Evolutionary conservation across 1,140 invertebrate species (phyloP).

Genomic region (Macrostomum lignano): DNA sequence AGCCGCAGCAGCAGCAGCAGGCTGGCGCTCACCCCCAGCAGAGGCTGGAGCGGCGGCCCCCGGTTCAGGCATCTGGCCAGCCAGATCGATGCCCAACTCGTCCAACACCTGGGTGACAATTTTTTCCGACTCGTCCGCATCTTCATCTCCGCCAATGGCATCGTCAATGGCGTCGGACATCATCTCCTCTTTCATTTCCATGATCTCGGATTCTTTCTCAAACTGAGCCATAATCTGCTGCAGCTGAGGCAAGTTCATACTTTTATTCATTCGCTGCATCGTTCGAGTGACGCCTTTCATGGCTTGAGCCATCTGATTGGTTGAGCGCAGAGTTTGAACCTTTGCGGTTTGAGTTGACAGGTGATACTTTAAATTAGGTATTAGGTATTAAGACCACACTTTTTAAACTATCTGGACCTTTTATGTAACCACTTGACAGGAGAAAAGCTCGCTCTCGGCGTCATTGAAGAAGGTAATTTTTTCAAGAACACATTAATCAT

Average conservation of each 20-base stretch:
- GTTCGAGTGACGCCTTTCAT: constrained; percentile 96
- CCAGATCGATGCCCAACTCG: constrained; percentile 69
- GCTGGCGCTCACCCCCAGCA: no score
- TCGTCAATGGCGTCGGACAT: constrained; percentile 99
- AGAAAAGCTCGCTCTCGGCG: no score
- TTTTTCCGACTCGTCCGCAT: constrained; percentile 54
- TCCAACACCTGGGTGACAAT: constrained; percentile 58
- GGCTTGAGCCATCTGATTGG: constrained; percentile 93
- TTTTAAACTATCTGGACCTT: no score
- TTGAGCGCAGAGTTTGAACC: constrained; percentile 84
- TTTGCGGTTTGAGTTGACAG: no score
- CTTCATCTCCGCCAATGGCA: constrained; percentile 85
- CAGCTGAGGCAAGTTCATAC: constrained; percentile 90
- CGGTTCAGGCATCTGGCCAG: no score
- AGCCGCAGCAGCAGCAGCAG: no score
- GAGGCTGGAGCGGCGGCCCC: no score
- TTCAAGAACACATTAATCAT: no score
- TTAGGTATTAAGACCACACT: no score
- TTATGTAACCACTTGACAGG: no score
- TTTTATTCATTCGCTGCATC: constrained; percentile 83
- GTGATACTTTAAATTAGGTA: no score
- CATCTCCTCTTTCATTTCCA: constrained; percentile 99
- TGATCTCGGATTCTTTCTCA: constrained; percentile 96
- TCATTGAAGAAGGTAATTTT: no score
- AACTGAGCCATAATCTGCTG: constrained; percentile 96